Conservation (phyloP, 2,888 invertebrate species). For the Eumacrocentrus americanus region DNA sequence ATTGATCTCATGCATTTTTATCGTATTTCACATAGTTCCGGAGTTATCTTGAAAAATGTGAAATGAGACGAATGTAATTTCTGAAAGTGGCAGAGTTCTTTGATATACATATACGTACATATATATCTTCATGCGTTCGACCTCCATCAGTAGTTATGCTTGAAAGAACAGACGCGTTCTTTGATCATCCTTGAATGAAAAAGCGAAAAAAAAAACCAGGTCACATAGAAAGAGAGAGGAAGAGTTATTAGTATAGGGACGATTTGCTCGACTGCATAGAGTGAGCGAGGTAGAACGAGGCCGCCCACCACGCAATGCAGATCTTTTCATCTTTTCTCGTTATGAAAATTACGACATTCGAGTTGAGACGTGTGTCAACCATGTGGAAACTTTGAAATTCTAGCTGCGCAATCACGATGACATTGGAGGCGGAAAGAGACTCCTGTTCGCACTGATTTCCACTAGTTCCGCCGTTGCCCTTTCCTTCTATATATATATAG, state of each 20-base stretch:
- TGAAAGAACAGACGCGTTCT: neutral
- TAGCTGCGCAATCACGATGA: neutral
- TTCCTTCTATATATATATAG: neutral
- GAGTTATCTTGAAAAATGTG: no score
- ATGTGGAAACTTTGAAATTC: conserved; percentile 17
- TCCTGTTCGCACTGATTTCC: conserved; percentile 12
- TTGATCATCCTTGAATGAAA: conserved; percentile 5
- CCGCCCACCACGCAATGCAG: neutral
- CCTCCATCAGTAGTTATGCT: neutral
- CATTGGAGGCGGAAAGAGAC: neutral
- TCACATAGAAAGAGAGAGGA: neutral
- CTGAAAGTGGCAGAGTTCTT: neutral
- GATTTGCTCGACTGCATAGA: neutral
- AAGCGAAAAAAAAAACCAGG: neutral
- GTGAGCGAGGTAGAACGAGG: neutral
- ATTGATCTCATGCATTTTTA: no score
- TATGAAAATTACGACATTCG: conserved; percentile 16
- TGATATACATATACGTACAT: neutral
- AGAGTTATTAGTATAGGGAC: neutral
- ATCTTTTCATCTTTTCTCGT: conserved; percentile 20
- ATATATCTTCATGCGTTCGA: neutral
- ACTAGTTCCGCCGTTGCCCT: neutral
- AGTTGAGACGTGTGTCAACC: neutral
- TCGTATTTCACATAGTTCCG: no score
- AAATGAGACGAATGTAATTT: no score